Conservation (phyloP, 1,140 invertebrate species). For the Anastrepha obliqua region DNA sequence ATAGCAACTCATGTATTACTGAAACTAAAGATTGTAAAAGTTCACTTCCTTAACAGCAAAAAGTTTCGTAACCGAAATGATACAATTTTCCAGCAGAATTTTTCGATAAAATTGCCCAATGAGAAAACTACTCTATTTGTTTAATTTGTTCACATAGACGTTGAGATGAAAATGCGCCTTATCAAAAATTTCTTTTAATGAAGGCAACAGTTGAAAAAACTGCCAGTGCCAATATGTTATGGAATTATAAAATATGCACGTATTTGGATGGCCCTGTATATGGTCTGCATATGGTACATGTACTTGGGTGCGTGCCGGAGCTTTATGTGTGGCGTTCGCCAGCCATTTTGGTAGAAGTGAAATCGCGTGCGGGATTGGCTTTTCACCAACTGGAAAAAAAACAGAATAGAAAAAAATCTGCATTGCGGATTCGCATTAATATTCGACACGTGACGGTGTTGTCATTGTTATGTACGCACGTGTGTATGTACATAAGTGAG, state of each 20-base stretch:
- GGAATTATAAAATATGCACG: neutral
- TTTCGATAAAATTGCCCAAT: too few species aligned
- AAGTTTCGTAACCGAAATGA: too few species aligned
- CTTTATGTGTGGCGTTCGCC: neutral
- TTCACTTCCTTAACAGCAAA: too few species aligned
- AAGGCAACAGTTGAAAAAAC: too few species aligned
- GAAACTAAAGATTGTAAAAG: too few species aligned
- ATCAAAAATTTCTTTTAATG: too few species aligned
- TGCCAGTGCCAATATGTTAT: neutral
- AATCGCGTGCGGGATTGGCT: conserved; percentile 34
- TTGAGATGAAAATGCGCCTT: too few species aligned
- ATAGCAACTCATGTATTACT: too few species aligned
- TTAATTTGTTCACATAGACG: too few species aligned
- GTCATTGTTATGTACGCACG: neutral
- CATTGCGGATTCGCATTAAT: neutral
- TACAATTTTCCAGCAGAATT: too few species aligned
- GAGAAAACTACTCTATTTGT: too few species aligned
- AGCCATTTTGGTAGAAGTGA: conserved; percentile 3
- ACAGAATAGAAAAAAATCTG: neutral
- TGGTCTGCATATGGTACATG: neutral
- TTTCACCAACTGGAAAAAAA: neutral
- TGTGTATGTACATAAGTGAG: neutral
- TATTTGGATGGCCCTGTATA: neutral
- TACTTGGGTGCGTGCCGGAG: neutral
- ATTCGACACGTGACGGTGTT: conserved; percentile 4